A percentile compares a stretch with the other conserved stretches of the same genome.
phyloP scores from a whole-genome alignment of 2,888 invertebrate species.

The Drosophila merina region DNA sequence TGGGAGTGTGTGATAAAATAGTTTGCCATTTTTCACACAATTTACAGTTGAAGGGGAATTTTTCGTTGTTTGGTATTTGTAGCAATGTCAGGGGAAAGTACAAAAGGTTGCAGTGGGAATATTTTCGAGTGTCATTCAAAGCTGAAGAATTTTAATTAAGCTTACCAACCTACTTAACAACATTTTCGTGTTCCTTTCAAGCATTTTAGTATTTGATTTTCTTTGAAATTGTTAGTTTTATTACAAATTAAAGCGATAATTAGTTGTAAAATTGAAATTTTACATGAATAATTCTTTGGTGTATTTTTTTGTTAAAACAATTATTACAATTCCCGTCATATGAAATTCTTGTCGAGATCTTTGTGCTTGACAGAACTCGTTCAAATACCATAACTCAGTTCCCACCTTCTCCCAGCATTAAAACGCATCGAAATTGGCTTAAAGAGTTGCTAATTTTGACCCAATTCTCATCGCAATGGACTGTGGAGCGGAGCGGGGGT shows the following conservation, averaged over 20 bases:
- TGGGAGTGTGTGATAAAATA: slow-evolving; percentile 59
- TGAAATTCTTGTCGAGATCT: slow-evolving; percentile 6
- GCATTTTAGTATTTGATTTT: neutral
- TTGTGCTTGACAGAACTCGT: slow-evolving; percentile 16
- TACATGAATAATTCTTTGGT: neutral
- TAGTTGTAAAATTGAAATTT: neutral
- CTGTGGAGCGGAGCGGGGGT: slow-evolving; percentile 25
- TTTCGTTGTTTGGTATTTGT: slow-evolving; percentile 32
- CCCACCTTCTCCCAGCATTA: slow-evolving; percentile 1
- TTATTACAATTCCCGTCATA: neutral
- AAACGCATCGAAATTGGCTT: slow-evolving; percentile 46
- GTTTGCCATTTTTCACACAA: slow-evolving; percentile 59
- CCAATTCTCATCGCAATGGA: slow-evolving; percentile 61
- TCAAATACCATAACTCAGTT: slow-evolving; percentile 24
- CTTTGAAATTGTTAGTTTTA: neutral
- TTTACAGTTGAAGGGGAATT: slow-evolving; percentile 41
- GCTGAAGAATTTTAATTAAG: slow-evolving; percentile 24
- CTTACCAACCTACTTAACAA: neutral
- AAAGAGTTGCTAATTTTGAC: slow-evolving; percentile 69
- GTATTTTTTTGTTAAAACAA: neutral
- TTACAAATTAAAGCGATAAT: neutral
- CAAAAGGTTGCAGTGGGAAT: slow-evolving; percentile 31
- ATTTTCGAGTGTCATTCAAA: slow-evolving; percentile 2
- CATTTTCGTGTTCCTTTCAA: neutral
- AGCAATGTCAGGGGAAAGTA: slow-evolving; percentile 61